Conservation (phyloP, 2,888 invertebrate species). For the Geophilus truncorum region DNA sequence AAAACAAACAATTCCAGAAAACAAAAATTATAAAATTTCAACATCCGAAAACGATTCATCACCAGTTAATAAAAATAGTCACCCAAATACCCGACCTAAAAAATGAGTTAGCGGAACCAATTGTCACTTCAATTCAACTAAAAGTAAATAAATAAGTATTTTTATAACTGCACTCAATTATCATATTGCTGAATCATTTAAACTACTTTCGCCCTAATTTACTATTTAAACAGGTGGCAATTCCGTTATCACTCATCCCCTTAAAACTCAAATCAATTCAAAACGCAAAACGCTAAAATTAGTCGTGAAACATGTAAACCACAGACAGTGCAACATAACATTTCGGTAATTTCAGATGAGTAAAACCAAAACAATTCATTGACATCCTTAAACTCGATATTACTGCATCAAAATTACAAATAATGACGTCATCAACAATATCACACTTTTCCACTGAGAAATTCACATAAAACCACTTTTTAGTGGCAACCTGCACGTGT, state of each 20-base stretch:
- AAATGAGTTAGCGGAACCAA: neutral
- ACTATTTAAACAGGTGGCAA: neutral
- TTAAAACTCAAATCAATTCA: neutral
- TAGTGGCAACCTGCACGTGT: no score
- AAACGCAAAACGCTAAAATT: neutral
- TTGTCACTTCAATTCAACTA: neutral
- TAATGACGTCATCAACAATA: no score
- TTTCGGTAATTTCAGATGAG: neutral
- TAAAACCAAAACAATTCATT: no score
- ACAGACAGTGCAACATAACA: neutral
- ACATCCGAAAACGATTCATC: no score
- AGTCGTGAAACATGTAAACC: no score
- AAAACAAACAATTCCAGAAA: neutral
- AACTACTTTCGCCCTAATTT: neutral
- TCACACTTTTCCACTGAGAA: no score
- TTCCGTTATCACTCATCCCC: neutral
- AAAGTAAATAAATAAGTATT: neutral
- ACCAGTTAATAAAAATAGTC: no score
- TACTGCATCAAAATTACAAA: no score
- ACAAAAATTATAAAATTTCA: neutral
- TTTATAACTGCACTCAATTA: neutral
- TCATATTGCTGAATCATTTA: neutral
- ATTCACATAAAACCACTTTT: no score
- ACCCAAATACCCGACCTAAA: neutral
- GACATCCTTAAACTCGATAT: no score